These are phyloP conservation scores for Phalacrocorax carbo DNA, from an alignment of 2,113 vertebrate genomes.

Conservation along the genomic window DNA sequence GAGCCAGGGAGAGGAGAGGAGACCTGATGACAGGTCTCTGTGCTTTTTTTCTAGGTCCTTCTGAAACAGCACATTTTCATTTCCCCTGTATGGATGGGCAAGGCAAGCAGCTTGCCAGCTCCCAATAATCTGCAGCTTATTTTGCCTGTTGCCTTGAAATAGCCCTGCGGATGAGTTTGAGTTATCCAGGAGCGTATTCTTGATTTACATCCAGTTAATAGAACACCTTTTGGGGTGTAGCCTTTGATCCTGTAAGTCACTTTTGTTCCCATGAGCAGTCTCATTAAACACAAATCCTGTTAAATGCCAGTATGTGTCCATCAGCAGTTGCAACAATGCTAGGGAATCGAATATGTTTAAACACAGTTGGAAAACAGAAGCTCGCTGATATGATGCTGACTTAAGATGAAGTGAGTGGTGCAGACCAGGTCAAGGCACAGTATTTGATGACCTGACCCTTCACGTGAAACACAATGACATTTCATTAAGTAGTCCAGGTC, in stretches of 20 bases:
- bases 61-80: neutral
- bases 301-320: neutral
- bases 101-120: neutral
- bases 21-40: neutral
- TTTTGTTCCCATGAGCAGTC: neutral
- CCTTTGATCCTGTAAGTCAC: neutral
- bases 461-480: neutral
- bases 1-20: neutral
- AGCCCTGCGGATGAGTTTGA: neutral
- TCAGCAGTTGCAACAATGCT: neutral
- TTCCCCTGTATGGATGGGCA: neutral
- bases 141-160: neutral
- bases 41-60: neutral
- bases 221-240: neutral
- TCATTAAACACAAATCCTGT: neutral
- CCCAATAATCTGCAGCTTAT: neutral
- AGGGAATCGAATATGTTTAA: neutral
- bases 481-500: neutral
- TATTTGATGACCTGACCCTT: neutral
- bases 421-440: neutral
- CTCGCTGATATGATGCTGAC: neutral
- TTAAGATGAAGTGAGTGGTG: neutral
- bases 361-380: neutral
- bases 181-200: neutral
- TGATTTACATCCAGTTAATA: neutral